Percentiles rank a stretch among this genome's conserved stretches.
phyloP scores from a whole-genome alignment of 2,888 invertebrate genomes.

The Linnaemya vulpina region DNA sequence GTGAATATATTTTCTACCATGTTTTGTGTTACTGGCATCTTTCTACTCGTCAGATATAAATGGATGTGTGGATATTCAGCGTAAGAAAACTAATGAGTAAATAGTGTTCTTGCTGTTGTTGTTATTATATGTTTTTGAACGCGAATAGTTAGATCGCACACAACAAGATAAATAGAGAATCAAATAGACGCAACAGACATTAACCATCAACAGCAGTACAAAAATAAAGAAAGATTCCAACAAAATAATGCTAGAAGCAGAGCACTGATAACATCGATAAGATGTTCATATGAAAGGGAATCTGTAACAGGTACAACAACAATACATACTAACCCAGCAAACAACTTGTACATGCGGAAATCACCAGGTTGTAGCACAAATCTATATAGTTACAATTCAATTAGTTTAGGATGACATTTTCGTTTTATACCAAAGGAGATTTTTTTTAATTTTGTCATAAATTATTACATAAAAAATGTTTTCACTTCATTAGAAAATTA shows the following conservation, averaged over 20 bases:
- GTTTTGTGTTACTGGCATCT: too few species aligned
- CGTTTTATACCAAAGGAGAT: too few species aligned
- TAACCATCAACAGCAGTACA: constrained; percentile 37
- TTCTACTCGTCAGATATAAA: too few species aligned
- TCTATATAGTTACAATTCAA: neutral
- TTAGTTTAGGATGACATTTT: neutral
- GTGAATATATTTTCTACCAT: too few species aligned
- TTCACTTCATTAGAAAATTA: constrained; percentile 64
- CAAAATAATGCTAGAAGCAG: constrained; percentile 67
- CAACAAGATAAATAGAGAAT: neutral
- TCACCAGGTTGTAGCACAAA: neutral
- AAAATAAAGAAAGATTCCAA: constrained; percentile 60
- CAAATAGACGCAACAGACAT: neutral
- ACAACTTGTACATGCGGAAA: neutral
- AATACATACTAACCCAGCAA: neutral
- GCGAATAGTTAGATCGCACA: neutral
- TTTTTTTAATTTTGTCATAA: neutral
- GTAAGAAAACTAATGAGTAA: neutral
- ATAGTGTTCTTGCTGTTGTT: too few species aligned
- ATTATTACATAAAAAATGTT: neutral
- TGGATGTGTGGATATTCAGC: neutral
- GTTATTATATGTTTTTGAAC: neutral
- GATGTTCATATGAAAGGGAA: constrained; percentile 43
- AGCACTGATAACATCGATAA: constrained; percentile 67
- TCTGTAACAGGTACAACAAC: neutral